A percentile compares a stretch with the other conserved stretches of the same genome.
phyloP scores from a whole-genome alignment of 2,113 vertebrate species.

The Brachirus orientalis region DNA sequence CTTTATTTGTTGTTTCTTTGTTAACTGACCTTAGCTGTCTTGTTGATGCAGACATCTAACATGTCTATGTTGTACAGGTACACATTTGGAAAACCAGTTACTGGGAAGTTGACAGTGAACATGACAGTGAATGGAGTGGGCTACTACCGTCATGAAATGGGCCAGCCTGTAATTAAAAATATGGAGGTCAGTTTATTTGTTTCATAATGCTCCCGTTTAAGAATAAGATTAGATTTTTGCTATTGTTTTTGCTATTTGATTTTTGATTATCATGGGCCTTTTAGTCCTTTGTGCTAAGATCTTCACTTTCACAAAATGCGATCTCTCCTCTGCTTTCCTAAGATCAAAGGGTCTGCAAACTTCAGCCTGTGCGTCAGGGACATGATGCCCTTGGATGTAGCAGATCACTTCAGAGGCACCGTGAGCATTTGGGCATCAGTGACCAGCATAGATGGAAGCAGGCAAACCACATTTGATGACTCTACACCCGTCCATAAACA shows the following conservation, averaged over 20 bases:
- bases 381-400: conserved; percentile 91
- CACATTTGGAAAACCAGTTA: conserved; percentile 92
- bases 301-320: background rate
- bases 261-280: background rate
- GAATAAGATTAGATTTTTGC: background rate
- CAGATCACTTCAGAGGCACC: conserved; percentile 90
- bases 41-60: conserved; percentile 13
- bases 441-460: conserved; percentile 86
- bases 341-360: conserved; percentile 88
- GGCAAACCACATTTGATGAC: conserved; percentile 90
- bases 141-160: conserved; percentile 93
- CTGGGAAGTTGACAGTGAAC: conserved; percentile 87
- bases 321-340: conserved; percentile 19
- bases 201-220: background rate
- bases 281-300: too few relatives aligned
- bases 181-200: conserved; percentile 83
- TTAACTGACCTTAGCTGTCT: background rate
- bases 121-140: conserved; percentile 95
- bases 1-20: background rate
- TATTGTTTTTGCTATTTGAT: too few relatives aligned
- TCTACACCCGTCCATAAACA: conserved; percentile 92
- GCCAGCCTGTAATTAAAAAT: conserved; percentile 88
- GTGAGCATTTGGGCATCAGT: conserved; percentile 92
- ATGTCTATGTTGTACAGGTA: conserved; percentile 79
- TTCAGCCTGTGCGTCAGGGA: conserved; percentile 92